Base-by-base conservation (phyloP, 2,888 invertebrate genomes). In the Euphydryas editha region DNA sequence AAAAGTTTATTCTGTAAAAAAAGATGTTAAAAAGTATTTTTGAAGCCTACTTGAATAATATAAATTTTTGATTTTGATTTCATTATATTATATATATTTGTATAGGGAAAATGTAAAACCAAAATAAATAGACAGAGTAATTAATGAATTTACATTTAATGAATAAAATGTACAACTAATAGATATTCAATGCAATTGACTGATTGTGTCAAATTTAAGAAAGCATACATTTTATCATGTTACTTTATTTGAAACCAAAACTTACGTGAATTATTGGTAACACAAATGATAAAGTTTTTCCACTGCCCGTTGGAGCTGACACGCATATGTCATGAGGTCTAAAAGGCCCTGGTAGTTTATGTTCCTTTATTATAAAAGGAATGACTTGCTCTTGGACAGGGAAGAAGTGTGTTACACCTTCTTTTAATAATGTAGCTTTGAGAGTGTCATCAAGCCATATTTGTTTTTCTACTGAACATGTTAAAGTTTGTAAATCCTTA, bases 221-320 rank as follows among this genome's bases (percentile, higher is more conserved):
- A 30, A 30, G 8, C 5, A 30, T 8, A 30, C 6, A 30, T 30
- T 30, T 30, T 30, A 30, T 2, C 8, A 7, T 30, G 2, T 30
- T 30, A 30, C 0, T 30, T 30, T 30, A 30, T 30, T 30, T 2
- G 6, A 30, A 1, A 30, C 4, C n/a, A 2, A 7, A 17, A 54
- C 62, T 72, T 83, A 95, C 94, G 91, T 98, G 97, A 44, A 99
- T 91, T 56, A 99, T 95, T 8, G 99, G 99, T 70, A 99, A 88
- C 57, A 97, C 98, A 94, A 97, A 99, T 3, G 98, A 96, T 66
- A 99, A 88, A 1, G 99, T 99, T 93, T 99, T 99, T 20, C 99
- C 99, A 92, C 98, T 99, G 18, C 99, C 99, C 1, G 99, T 99
- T 0, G 99, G 99, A 18, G 99, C 98, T 49, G 98, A 98, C 36